Conservation (phyloP, 2,113 vertebrate species). For the Calonectris borealis region DNA sequence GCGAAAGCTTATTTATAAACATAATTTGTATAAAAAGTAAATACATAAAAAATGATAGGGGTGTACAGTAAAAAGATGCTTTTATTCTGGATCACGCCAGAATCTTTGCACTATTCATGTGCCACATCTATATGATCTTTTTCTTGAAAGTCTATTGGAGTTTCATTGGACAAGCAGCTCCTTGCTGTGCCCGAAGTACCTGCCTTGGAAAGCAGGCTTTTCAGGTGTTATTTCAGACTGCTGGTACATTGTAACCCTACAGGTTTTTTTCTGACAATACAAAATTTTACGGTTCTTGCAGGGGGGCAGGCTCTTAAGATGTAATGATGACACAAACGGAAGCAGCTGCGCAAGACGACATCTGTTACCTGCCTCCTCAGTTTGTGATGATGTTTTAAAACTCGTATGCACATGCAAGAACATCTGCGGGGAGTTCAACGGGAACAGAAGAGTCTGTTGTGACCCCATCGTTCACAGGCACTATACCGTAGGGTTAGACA, state of each 20-base stretch:
- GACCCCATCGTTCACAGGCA: rapidly evolving
- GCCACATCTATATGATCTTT: background rate
- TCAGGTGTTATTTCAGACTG: background rate
- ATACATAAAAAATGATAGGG: background rate
- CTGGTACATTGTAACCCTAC: background rate
- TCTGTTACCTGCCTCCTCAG: background rate
- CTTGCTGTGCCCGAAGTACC: background rate
- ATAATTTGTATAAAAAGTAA: background rate
- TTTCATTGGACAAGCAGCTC: background rate
- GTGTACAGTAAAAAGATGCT: background rate
- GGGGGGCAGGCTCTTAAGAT: background rate
- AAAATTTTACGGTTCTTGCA: no score
- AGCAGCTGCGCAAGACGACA: background rate
- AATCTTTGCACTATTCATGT: background rate
- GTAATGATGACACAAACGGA: background rate
- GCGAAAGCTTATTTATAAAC: background rate
- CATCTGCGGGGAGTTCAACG: background rate
- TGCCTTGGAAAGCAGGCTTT: background rate
- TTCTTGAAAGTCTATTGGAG: background rate
- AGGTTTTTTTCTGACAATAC: background rate
- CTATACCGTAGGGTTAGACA: rapidly evolving
- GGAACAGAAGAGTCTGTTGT: background rate
- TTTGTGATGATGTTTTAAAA: background rate
- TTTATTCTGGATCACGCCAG: background rate
- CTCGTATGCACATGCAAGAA: rapidly evolving